Base-by-base conservation (phyloP, 1,140 invertebrate species). In the Drosophila santomea region DNA sequence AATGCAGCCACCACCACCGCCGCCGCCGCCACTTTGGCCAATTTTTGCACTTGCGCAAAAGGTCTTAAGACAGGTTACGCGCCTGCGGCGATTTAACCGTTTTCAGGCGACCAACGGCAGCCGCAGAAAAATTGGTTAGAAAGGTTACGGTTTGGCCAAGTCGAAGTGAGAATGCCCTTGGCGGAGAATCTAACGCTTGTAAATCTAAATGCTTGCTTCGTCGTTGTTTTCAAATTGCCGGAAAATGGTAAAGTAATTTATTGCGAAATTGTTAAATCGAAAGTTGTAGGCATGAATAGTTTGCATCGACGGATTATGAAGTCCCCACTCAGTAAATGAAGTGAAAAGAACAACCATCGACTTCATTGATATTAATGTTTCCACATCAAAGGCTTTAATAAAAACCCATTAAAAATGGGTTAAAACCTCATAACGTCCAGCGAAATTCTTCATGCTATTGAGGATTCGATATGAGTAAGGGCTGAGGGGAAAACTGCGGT, bases 41-140 rank as follows among this genome's bases (percentile, higher is more conserved):
- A 88, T 88, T 88, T 88, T 84, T 88, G 84, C 85, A 89, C 85
- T 90, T 89, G 85, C 80, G 84, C 85, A 90, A 90, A 89, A 89
- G 84, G 84, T 89, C 84, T 90, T 48, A 74, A 89, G 84, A 90
- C 84, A 89, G 84, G 84, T 89, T 89, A 89, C 85, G 84, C 84
- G 84, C 84, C 84, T 89, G 80, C 63, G 84, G 84, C 77, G 77
- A 78, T 89, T 90, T 89, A 89, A 89, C 84, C 80, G 84, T 89
- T 89, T 88, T 78, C 73, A 78, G 80, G 60, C 77, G 56, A 64
- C 64, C 59, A 62, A 55, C 48, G 67, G 36, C 54, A 75, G 47
- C 57, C 58, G 28, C 76, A 74, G 14, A 56, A 43, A 57, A 45
- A 75, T 44, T 54, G 39, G 48, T 12, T 25, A 66, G 54, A 75